Evolutionary conservation across 2,888 invertebrate genomes (phyloP).

Genomic region (Auanema freiburgensis): DNA sequence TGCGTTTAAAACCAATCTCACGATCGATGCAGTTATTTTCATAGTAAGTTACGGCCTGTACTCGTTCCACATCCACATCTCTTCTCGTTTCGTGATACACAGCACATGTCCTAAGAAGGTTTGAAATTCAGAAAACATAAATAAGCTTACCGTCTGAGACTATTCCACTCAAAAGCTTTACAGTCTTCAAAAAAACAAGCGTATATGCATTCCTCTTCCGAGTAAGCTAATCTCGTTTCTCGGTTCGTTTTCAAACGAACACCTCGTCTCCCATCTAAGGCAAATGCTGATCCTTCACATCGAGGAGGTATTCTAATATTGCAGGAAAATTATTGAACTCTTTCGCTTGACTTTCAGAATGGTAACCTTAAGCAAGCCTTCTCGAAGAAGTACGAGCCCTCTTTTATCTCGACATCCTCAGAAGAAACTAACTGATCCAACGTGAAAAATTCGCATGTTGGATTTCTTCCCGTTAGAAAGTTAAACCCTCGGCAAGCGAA

Average conservation of each 20-base stretch:
- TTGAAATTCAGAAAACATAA: conserved; percentile 67
- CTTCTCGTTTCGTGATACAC: conserved; percentile 13
- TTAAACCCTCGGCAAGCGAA: conserved; percentile 48
- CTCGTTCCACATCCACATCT: conserved; percentile 10
- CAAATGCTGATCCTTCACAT: conserved; percentile 39
- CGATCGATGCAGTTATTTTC: conserved; percentile 70
- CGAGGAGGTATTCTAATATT: conserved; percentile 19
- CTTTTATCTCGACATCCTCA: conserved; percentile 2
- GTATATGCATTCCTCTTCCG: conserved; percentile 32
- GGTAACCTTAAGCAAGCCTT: conserved; percentile 35
- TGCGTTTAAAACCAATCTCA: conserved; percentile 40
- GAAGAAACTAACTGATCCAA: background rate
- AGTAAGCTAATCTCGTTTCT: conserved; percentile 9
- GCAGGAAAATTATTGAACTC: too few relatives aligned
- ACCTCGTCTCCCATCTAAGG: conserved; percentile 31
- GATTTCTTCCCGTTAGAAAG: conserved; percentile 36
- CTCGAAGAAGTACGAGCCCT: conserved; percentile 27
- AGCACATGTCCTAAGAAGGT: conserved; percentile 28
- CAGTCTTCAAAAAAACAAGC: conserved; percentile 35
- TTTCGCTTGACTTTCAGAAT: too few relatives aligned
- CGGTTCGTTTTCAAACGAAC: conserved; percentile 23
- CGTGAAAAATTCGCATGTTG: conserved; percentile 46
- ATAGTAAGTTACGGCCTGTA: conserved; percentile 67
- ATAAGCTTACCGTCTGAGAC: conserved; percentile 35
- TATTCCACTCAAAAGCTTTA: conserved; percentile 34